Percentiles rank a stretch among this genome's conserved stretches.
phyloP scores from a whole-genome alignment of 2,797 vertebrate species.

The Vultur gryphus region DNA sequence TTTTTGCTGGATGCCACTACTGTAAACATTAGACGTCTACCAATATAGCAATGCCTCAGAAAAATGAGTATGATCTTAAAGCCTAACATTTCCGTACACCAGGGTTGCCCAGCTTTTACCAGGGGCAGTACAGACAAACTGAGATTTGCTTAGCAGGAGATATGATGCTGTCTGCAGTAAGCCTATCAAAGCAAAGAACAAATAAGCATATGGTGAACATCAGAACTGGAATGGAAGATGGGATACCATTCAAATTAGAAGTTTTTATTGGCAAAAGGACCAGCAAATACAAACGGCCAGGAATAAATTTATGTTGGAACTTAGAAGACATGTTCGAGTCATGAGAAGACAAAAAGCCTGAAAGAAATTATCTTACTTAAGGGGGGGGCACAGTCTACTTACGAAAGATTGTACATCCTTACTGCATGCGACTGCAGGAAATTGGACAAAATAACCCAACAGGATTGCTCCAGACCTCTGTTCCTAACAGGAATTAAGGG shows the following conservation, averaged over 20 bases:
- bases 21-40: background rate
- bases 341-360: background rate
- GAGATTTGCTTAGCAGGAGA: background rate
- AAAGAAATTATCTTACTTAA: background rate
- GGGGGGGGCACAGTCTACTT: background rate
- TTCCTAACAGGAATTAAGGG: background rate
- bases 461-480: background rate
- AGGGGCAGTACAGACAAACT: rapidly evolving
- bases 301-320: constrained; percentile 1
- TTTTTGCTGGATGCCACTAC: background rate
- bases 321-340: background rate
- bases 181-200: background rate
- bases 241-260: background rate
- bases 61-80: rapidly evolving
- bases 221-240: constrained; percentile 17
- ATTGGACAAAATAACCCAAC: rapidly evolving
- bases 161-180: background rate
- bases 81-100: rapidly evolving
- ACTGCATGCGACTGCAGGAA: background rate
- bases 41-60: rapidly evolving
- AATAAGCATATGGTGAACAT: background rate
- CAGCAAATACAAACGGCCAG: constrained; percentile 9
- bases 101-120: background rate
- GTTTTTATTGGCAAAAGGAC: constrained; percentile 22
- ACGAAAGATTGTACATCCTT: background rate